phyloP scores from a whole-genome alignment of 1,140 invertebrate genomes.

The Drosophila bocqueti region DNA sequence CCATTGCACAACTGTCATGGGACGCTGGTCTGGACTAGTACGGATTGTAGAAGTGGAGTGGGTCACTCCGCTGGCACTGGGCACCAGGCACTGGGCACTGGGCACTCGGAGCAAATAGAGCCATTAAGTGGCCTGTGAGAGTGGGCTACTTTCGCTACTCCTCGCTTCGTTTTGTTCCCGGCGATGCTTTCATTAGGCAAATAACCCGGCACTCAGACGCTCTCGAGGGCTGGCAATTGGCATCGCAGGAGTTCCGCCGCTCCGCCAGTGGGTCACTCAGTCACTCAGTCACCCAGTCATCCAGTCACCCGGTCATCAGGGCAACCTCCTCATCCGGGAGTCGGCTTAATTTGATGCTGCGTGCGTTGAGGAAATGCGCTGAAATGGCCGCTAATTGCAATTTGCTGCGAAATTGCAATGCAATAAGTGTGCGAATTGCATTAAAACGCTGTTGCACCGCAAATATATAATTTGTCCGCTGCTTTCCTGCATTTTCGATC shows the following conservation, averaged over 20 bases:
- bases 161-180: conserved; percentile 40
- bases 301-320: conserved; percentile 18
- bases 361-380: conserved; percentile 54
- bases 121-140: conserved; percentile 75
- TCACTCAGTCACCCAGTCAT: conserved; percentile 54
- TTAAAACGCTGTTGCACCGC: conserved; percentile 37
- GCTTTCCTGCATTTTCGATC: conserved; percentile 28
- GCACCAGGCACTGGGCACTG: conserved; percentile 36
- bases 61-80: conserved; percentile 6
- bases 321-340: conserved; percentile 12
- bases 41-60: conserved; percentile 3
- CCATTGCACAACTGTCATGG: conserved; percentile 67
- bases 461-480: conserved; percentile 36
- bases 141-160: conserved; percentile 69
- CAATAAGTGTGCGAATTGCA: conserved; percentile 57
- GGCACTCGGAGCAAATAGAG: conserved; percentile 61
- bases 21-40: conserved; percentile 14
- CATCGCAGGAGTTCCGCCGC: conserved; percentile 17
- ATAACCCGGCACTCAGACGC: conserved; percentile 65
- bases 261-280: conserved; percentile 72
- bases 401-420: conserved; percentile 59
- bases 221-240: conserved; percentile 55
- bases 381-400: conserved; percentile 76
- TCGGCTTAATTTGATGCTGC: conserved; percentile 43
- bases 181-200: conserved; percentile 75